Percentiles rank a stretch among this genome's conserved stretches.
These are phyloP conservation scores for Lymantria monacha DNA, from an alignment of 2,888 invertebrate species.

Conservation along the genomic window DNA sequence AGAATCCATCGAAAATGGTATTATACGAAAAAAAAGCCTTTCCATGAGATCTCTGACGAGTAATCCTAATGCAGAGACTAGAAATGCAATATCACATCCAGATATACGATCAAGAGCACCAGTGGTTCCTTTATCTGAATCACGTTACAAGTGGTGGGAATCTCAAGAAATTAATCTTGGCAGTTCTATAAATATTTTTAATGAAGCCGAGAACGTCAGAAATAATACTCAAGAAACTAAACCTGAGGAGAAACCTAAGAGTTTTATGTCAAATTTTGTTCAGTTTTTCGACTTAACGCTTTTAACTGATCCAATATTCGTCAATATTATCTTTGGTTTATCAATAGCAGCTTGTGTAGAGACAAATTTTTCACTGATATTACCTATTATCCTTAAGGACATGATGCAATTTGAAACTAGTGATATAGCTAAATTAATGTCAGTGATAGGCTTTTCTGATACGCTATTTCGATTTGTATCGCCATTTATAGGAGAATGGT, in stretches of 20 bases:
- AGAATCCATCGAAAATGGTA: constrained; percentile 45
- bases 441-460: constrained; percentile 81
- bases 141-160: constrained; percentile 80
- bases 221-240: constrained; percentile 38
- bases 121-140: constrained; percentile 49
- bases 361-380: constrained; percentile 85
- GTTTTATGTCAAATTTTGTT: constrained; percentile 57
- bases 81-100: constrained; percentile 70
- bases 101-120: constrained; percentile 56
- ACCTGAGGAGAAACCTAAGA: constrained; percentile 41
- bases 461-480: constrained; percentile 84
- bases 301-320: constrained; percentile 85
- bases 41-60: constrained; percentile 66
- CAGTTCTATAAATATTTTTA: constrained; percentile 83
- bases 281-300: constrained; percentile 85
- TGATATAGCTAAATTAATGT: constrained; percentile 84
- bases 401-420: constrained; percentile 80
- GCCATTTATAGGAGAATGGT: constrained; percentile 85
- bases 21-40: constrained; percentile 54
- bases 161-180: constrained; percentile 82
- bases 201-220: constrained; percentile 50
- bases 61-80: constrained; percentile 50
- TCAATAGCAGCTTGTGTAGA: constrained; percentile 87
- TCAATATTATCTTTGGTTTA: constrained; percentile 86
- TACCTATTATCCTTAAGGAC: constrained; percentile 86